Evolutionary conservation across 2,113 vertebrate genomes (phyloP).

Genomic region (Pterophyllum scalare): DNA sequence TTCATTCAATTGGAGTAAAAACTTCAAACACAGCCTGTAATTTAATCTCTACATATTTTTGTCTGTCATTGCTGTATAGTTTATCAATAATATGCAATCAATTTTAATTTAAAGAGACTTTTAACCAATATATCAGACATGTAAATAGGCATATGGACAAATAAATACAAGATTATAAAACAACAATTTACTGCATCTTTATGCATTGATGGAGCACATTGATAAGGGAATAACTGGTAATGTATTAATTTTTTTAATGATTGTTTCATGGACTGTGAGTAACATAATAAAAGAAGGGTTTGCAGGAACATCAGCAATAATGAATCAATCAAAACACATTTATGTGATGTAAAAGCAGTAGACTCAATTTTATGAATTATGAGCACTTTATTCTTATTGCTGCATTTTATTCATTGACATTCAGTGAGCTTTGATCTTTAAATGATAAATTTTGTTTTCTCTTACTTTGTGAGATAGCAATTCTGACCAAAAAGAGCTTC

Average conservation of each 20-base stretch:
- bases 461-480: background rate
- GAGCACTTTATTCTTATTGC: background rate
- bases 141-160: background rate
- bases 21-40: background rate
- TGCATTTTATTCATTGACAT: background rate
- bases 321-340: constrained; percentile 3
- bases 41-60: background rate
- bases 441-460: background rate
- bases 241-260: background rate
- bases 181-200: background rate
- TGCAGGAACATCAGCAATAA: background rate
- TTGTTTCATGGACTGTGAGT: background rate
- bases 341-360: background rate
- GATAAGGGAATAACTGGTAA: background rate
- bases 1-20: background rate
- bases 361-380: background rate
- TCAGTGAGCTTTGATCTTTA: background rate
- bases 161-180: background rate
- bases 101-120: background rate
- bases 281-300: background rate
- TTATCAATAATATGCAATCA: background rate
- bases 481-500: background rate
- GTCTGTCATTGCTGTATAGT: background rate
- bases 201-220: background rate
- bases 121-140: background rate